phyloP scores from a whole-genome alignment of 2,888 invertebrate genomes.

The Parasteatoda lunata region DNA sequence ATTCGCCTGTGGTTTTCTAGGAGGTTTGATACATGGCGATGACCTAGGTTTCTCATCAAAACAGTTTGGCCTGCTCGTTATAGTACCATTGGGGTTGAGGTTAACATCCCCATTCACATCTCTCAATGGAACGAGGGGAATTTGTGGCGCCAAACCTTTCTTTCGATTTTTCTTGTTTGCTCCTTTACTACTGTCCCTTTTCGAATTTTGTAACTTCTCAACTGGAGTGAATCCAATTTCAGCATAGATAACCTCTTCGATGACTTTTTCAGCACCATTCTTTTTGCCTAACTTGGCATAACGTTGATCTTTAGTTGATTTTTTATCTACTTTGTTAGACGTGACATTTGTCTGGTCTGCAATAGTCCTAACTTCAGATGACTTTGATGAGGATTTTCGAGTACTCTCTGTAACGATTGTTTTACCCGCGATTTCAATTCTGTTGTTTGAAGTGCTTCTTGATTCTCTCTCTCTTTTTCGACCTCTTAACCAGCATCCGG shows the following conservation, averaged over 20 bases:
- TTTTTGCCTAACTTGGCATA: conserved; percentile 11
- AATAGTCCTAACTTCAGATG: conserved; percentile 10
- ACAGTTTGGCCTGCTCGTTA: background rate
- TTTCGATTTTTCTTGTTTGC: conserved; percentile 20
- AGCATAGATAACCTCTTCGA: conserved; percentile 40
- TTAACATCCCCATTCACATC: conserved; percentile 40
- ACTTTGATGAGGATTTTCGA: conserved; percentile 11
- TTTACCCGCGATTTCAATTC: conserved; percentile 3
- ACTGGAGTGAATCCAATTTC: conserved; percentile 15
- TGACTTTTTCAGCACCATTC: conserved; percentile 4
- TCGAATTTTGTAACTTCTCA: background rate
- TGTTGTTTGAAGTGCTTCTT: conserved; percentile 5
- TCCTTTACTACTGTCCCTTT: conserved; percentile 7
- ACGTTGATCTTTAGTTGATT: conserved; percentile 1
- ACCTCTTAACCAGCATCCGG: conserved; percentile 32
- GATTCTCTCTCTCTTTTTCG: conserved; percentile 36
- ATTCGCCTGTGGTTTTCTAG: conserved; percentile 6
- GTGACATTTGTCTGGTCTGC: conserved; percentile 15
- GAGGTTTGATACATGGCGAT: conserved; percentile 20
- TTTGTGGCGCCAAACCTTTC: conserved; percentile 53
- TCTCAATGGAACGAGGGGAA: conserved; percentile 10
- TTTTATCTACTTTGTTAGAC: background rate
- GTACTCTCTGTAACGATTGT: conserved; percentile 39
- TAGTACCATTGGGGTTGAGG: conserved; percentile 28
- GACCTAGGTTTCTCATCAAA: conserved; percentile 3